Evolutionary conservation across 2,888 invertebrate genomes (phyloP), one percentile per base, ranked within the genome.

Genomic region (Zeuzera pyrina): DNA sequence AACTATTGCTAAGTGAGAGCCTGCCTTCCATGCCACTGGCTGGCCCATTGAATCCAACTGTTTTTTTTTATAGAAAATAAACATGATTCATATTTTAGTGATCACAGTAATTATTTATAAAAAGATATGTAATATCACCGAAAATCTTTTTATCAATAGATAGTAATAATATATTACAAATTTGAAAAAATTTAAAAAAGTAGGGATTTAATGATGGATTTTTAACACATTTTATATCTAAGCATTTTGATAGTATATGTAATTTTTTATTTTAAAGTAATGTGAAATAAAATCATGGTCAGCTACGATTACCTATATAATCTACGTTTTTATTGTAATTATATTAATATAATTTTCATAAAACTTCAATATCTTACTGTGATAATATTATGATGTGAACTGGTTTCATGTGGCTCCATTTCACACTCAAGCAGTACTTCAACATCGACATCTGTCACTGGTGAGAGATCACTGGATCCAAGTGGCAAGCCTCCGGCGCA

Each of bases 41-140:
- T 89, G 86, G 34, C 94, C 94, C 67, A 91, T 91, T 52, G 90
- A 87, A 59, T 93, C 92, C 52, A 94, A 78, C 92, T 93, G 69
- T 22, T n/a, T n/a, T n/a, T n/a, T n/a, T n/a, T n/a, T n/a, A n/a
- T n/a, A n/a, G n/a, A n/a, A n/a, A n/a, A n/a, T n/a, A n/a, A n/a
- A n/a, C n/a, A n/a, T n/a, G n/a, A n/a, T n/a, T n/a, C n/a, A n/a
- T n/a, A n/a, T n/a, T n/a, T n/a, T n/a, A n/a, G n/a, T n/a, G n/a
- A n/a, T n/a, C n/a, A n/a, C n/a, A n/a, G n/a, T n/a, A n/a, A n/a
- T n/a, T n/a, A n/a, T n/a, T n/a, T n/a, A n/a, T n/a, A n/a, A n/a
- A n/a, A n/a, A n/a, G n/a, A n/a, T n/a, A n/a, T n/a, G n/a, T n/a
- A n/a, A n/a, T n/a, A n/a, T n/a, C n/a, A n/a, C n/a, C n/a, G n/a